Evolutionary conservation across 1,140 invertebrate genomes (phyloP), one percentile per base, ranked within the genome.

Genomic region (Drosophila parvula): DNA sequence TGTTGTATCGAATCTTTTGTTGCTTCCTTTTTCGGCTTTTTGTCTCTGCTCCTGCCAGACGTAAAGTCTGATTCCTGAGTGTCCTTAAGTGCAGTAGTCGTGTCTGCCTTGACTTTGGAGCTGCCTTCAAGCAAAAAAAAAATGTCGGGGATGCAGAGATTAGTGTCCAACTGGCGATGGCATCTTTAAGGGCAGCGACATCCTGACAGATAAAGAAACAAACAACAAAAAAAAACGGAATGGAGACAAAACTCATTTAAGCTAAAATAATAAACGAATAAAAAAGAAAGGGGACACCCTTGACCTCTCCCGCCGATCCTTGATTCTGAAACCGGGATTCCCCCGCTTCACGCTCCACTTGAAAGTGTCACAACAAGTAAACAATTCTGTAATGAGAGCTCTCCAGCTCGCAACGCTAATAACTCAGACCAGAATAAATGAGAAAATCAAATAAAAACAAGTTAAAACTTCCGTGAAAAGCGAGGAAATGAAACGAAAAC

Each of bases 391-490:
- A 84, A 77, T 67, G 76, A 79, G 59, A 62, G 67, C 71, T 53
- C 50, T 53, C 32, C 50, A 9, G 16, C 30, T 7, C 4, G 4
- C 32, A 50, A 50, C 36, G 62, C 83, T 88, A 86, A 86, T 86
- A 86, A 86, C 82, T 84, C 81, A 83, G 81, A 90, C 81, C 85
- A 78, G 79, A 81, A 77, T 90, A 88, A 91, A 88, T 88, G 57
- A 55, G 84, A 81, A 91, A 91, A 90, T 91, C 90, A 91, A 91
- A 91, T 91, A 78, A 84, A 88, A 91, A 89, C 84, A 89, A 80
- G 69, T 74, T 65, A 56, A 86, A 86, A 78, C 69, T 78, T 88
- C 74, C 67, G 73, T 80, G 67, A 78, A 65, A 62, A 56, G 56
- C 70, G 43, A 53, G 27, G 45, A 78, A 74, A 85, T 60, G 59